Evolutionary conservation across 2,797 vertebrate species (phyloP).

Genomic region (Sternarchorhynchus goeldii): DNA sequence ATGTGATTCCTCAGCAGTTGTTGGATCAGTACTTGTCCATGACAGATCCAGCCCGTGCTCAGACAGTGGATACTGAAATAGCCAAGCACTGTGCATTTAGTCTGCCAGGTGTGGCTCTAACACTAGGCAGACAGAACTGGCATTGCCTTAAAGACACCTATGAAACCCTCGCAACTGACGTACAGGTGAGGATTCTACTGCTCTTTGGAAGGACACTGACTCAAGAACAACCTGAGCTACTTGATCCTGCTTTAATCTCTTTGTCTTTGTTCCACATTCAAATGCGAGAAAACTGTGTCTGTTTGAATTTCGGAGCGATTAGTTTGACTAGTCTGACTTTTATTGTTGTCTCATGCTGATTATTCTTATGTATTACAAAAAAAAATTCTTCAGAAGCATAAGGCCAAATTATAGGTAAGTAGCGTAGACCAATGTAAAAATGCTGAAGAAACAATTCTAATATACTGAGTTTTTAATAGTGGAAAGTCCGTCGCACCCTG

Average conservation of each 20-base stretch:
- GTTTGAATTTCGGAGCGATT: too few species aligned
- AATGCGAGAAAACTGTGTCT: too few species aligned
- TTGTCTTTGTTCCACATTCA: too few species aligned
- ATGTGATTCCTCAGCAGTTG: constrained; percentile 93
- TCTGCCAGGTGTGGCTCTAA: constrained; percentile 93
- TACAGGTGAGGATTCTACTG: constrained; percentile 80
- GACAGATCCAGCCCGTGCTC: constrained; percentile 94
- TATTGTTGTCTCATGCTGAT: too few species aligned
- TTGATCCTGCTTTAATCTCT: not conserved
- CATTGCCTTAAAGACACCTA: constrained; percentile 96
- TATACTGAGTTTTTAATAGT: constrained; percentile 68
- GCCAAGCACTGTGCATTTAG: constrained; percentile 98
- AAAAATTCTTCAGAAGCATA: too few species aligned
- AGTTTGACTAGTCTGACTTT: too few species aligned
- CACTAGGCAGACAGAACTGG: constrained; percentile 95
- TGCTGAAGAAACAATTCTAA: not conserved
- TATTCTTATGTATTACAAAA: too few species aligned
- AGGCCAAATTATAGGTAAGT: too few species aligned
- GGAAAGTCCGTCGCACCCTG: constrained; percentile 87
- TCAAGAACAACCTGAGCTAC: too few species aligned
- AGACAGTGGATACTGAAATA: constrained; percentile 96
- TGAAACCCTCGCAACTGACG: constrained; percentile 93
- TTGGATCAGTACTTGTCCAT: constrained; percentile 97
- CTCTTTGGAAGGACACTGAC: too few species aligned
- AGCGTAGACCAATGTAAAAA: not conserved